Evolutionary conservation across 2,113 vertebrate species (phyloP).

Genomic region (Boleophthalmus pectinirostris): DNA sequence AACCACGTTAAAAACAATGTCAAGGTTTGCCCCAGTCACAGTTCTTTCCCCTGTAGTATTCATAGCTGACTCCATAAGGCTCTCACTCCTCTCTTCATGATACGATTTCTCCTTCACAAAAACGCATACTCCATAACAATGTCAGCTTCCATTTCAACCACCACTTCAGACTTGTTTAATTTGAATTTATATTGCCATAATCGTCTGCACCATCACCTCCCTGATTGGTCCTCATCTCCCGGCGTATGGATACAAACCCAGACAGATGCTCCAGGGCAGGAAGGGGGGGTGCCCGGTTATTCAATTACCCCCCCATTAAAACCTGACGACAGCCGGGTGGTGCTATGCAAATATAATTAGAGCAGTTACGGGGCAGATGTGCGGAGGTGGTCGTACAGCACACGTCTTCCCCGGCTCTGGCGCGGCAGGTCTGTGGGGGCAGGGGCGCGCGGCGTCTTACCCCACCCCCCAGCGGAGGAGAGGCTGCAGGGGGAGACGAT

Average conservation of each 20-base stretch:
- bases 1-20: not conserved
- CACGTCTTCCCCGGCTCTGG: no score
- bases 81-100: not conserved
- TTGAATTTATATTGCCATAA: not conserved
- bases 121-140: not conserved
- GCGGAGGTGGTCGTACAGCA: not conserved
- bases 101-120: not conserved
- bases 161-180: not conserved
- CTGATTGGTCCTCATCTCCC: not conserved
- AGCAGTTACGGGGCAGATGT: slow-evolving; percentile 57
- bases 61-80: no score
- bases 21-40: not conserved
- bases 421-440: no score
- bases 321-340: slow-evolving; percentile 35
- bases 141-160: not conserved
- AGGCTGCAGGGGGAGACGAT: no score
- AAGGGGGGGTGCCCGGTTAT: slow-evolving; percentile 33
- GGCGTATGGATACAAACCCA: slow-evolving; percentile 16
- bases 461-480: no score
- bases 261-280: slow-evolving; percentile 52
- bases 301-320: slow-evolving; percentile 68
- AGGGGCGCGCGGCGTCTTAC: no score
- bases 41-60: not conserved
- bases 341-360: slow-evolving; percentile 74
- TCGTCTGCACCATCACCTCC: no score